phyloP scores from a whole-genome alignment of 2,888 invertebrate species.

The Lepeophtheirus nordmannii region DNA sequence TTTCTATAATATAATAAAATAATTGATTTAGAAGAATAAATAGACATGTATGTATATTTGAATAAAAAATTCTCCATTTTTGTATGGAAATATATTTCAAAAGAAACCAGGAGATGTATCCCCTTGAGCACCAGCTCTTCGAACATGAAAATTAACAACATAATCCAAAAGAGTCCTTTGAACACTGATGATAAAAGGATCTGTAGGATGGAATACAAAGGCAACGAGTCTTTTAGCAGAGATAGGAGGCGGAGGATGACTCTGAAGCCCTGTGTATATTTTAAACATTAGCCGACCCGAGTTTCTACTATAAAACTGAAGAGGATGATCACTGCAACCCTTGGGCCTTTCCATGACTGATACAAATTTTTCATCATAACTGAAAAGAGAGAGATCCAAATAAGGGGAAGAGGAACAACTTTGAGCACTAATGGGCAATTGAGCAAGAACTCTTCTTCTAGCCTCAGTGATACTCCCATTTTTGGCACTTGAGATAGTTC shows the following conservation, averaged over 20 bases:
- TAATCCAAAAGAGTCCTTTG: constrained; percentile 83
- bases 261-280: constrained; percentile 49
- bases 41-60: too few species aligned
- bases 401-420: constrained; percentile 85
- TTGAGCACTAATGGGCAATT: constrained; percentile 84
- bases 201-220: constrained; percentile 87
- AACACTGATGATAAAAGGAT: constrained; percentile 88
- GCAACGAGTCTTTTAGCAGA: constrained; percentile 62
- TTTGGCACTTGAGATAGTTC: constrained; percentile 72
- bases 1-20: background rate
- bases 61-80: background rate
- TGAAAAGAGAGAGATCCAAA: constrained; percentile 73
- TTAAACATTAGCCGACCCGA: constrained; percentile 59
- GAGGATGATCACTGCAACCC: constrained; percentile 77
- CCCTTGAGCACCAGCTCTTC: background rate
- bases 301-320: constrained; percentile 72
- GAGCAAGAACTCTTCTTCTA: constrained; percentile 68
- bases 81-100: background rate
- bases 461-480: constrained; percentile 72
- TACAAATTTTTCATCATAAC: constrained; percentile 89
- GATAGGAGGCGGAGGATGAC: constrained; percentile 46
- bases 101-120: background rate
- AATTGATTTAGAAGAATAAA: too few species aligned
- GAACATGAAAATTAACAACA: constrained; percentile 84
- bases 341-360: constrained; percentile 90